A percentile compares a stretch with the other conserved stretches of the same genome.
Conservation (phyloP, 2,888 invertebrate genomes). For the Agrochola lota region DNA sequence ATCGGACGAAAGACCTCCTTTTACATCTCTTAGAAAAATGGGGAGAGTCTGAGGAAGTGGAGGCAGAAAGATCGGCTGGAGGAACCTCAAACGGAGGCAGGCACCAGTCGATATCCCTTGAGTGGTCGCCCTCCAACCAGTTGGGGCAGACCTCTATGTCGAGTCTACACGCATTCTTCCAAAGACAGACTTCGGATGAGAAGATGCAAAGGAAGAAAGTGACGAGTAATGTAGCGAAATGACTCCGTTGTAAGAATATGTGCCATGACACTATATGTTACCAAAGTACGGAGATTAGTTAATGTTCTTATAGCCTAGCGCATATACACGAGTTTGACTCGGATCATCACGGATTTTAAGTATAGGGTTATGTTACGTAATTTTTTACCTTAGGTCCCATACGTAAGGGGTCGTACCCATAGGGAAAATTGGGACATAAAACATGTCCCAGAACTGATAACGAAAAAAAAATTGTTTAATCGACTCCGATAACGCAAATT, state of each 20-base stretch:
- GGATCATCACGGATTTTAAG: conserved; percentile 31
- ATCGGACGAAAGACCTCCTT: conserved; percentile 94
- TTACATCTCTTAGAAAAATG: conserved; percentile 94
- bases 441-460: not conserved
- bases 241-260: conserved; percentile 71
- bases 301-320: conserved; percentile 67
- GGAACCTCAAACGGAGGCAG: conserved; percentile 87
- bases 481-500: not conserved
- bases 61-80: conserved; percentile 88
- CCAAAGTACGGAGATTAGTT: conserved; percentile 86
- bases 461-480: too few species aligned
- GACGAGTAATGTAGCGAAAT: conserved; percentile 65
- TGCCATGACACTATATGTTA: conserved; percentile 87
- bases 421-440: conserved; percentile 2
- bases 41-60: conserved; percentile 91
- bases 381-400: conserved; percentile 3
- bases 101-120: conserved; percentile 94
- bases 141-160: conserved; percentile 95
- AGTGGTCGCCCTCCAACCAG: conserved; percentile 93
- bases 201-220: conserved; percentile 85
- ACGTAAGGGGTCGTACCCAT: not conserved
- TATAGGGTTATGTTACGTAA: conserved; percentile 39
- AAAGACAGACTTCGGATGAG: conserved; percentile 90
- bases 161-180: conserved; percentile 95
- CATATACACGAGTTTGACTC: conserved; percentile 52